Conservation (phyloP, 2,797 vertebrate genomes). For the Pyrocephalus nanus region DNA sequence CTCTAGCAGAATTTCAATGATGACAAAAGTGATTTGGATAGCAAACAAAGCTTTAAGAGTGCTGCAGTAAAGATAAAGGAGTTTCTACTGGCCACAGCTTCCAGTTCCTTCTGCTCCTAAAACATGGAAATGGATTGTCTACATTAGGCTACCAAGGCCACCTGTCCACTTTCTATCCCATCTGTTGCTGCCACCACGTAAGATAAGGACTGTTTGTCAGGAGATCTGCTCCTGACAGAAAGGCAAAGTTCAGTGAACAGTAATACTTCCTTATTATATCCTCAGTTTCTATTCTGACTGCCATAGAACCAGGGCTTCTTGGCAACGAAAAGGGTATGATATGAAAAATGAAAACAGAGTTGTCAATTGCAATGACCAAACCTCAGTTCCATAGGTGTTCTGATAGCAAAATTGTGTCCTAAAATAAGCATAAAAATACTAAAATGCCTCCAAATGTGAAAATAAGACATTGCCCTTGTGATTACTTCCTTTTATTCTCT, state of each 20-base stretch:
- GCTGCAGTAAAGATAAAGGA: neutral
- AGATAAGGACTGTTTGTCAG: neutral
- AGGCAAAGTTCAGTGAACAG: neutral
- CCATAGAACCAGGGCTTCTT: neutral
- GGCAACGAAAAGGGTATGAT: accelerated
- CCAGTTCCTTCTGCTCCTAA: neutral
- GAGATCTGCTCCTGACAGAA: neutral
- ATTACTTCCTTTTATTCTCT: neutral
- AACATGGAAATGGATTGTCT: neutral
- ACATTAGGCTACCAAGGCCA: neutral
- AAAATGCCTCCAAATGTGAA: neutral
- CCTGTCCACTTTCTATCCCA: neutral
- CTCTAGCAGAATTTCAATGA: neutral
- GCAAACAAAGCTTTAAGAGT: neutral
- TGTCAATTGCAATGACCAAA: neutral
- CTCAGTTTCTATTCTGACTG: neutral
- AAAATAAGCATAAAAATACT: neutral
- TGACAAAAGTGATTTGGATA: neutral
- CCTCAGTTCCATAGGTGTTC: neutral
- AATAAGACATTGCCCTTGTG: neutral
- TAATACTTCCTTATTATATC: neutral
- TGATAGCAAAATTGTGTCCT: neutral
- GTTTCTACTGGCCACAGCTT: neutral
- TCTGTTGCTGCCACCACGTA: neutral
- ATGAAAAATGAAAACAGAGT: neutral